Base-by-base conservation (phyloP, 2,888 invertebrate species). In the Falcaria lacertinaria region DNA sequence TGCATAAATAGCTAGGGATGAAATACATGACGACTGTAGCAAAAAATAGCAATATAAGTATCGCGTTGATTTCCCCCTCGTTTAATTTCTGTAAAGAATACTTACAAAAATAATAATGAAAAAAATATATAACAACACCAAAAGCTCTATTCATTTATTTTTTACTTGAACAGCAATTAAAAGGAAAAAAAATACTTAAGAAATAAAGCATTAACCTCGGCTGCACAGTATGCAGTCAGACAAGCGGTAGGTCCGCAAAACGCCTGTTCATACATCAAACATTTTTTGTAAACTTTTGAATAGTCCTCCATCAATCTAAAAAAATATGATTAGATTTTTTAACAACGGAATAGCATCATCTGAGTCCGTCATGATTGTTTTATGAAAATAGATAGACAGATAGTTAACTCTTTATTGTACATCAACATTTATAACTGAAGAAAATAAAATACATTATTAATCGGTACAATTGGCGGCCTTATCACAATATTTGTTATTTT, bases 201-300 rank as follows among this genome's bases (percentile, higher is more conserved):
- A 4, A n/a, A 32, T 32, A 32, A 32, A 3, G 13, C 32, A n/a
- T 6, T 43, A 52, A 81, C 76, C 72, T 69, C 68, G 7, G 63
- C 64, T 8, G 60, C 41, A 39, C 74, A 70, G 53, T 71, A 83
- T 2, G 77, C 74, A 39, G 74, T 63, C 5, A 83, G 50, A 48
- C 78, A 81, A 34, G 73, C 59, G n/a, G 75, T 53, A 33, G 74
- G 74, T 16, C 65, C 68, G 16, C 54, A 57, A 42, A 60, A 35
- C 43, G 60, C 50, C 62, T 82, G 78, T 54, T 81, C 81, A 45
- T 60, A 80, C 60, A 80, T 68, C 33, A 82, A 50, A 34, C 75
- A 48, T 56, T 79, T 82, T 51, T 71, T 79, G 43, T 70, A 73
- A 13, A 80, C 78, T 37, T 35, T 47, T 0, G 72, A 67, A 42